Base-by-base conservation (phyloP, 2,113 vertebrate species). In the Pituophis catenifer region DNA sequence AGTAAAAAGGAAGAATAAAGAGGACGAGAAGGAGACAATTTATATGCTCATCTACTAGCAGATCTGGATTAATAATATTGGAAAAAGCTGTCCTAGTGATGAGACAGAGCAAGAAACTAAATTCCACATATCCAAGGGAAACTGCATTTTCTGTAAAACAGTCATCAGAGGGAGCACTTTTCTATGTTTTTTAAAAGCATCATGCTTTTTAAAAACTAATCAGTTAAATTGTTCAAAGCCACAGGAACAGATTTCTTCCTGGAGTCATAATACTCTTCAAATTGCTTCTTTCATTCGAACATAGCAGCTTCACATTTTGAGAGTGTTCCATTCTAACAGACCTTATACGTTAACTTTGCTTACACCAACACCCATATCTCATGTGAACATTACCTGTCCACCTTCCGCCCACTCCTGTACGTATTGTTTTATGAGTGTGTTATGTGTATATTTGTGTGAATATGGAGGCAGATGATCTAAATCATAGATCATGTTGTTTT, bases 131-230 rank as follows among this genome's bases (percentile, higher is more conserved):
- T 85, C 53, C n/a, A 57, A 17, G 81, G 55, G 21, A 90, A 90
- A 90, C 8, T 33, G 48, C 24, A 26, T 53, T n/a, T 38, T 93
- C 29, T 90, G 88, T 11, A 48, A 81, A 70, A 88, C 54, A 19
- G 91, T 90, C 29, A 95, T 95, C 92, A 26, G 93, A 94, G 93
- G 38, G 91, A 92, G 38, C 54, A 62, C 75, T 38, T 93, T 52
- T 29, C 8, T 57, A 57, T 91, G 55, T 48, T 81, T 89, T 81
- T 62, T 15, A 17, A 89, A 86, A 58, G 29, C 33, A 93, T 85
- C 54, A 85, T 44, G 54, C 88, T 90, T 90, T 62, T 90, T 86
- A 90, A 90, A 90, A 90, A 59, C 89, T 86, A 93, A 90, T 93
- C 88, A 93, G 89, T 93, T 90, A 86, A 90, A 93, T 86, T 93